These are phyloP conservation scores for Rhynchopsitta pachyrhyncha DNA, from an alignment of 2,113 vertebrate species.

Conservation along the genomic window DNA sequence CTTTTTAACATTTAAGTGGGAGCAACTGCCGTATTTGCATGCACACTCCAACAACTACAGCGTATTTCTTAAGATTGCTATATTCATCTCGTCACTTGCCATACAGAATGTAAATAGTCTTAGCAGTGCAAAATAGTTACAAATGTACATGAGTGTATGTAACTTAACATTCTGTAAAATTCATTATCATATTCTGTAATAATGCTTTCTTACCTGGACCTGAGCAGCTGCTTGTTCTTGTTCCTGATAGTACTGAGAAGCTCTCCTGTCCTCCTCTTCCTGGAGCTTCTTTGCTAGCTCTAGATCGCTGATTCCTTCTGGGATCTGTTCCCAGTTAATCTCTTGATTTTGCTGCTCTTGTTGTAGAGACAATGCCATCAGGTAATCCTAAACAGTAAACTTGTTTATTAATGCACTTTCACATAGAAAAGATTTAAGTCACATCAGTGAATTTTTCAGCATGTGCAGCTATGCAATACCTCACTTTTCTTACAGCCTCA, in stretches of 20 bases:
- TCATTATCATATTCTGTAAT: not conserved
- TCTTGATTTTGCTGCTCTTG: slow-evolving; percentile 97
- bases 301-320: slow-evolving; percentile 94
- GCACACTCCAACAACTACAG: not conserved
- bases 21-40: not conserved
- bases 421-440: not conserved
- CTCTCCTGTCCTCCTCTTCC: slow-evolving; percentile 94
- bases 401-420: not conserved
- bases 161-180: not conserved
- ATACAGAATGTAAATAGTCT: not conserved
- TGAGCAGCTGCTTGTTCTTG: slow-evolving; percentile 89
- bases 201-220: slow-evolving; percentile 68
- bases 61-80: not conserved
- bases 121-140: not conserved
- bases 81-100: not conserved
- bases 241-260: slow-evolving; percentile 97
- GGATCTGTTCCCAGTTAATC: slow-evolving; percentile 93
- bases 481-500: not conserved
- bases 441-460: not conserved
- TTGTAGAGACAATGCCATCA: slow-evolving; percentile 97
- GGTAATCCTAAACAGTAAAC: slow-evolving; percentile 86
- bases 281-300: slow-evolving; percentile 98
- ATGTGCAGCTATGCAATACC: not conserved
- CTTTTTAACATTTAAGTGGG: not conserved
- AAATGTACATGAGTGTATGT: not conserved